Evolutionary conservation across 2,113 vertebrate species (phyloP), one percentile per base, ranked within the genome.

Genomic region (Thamnophis sirtalis): DNA sequence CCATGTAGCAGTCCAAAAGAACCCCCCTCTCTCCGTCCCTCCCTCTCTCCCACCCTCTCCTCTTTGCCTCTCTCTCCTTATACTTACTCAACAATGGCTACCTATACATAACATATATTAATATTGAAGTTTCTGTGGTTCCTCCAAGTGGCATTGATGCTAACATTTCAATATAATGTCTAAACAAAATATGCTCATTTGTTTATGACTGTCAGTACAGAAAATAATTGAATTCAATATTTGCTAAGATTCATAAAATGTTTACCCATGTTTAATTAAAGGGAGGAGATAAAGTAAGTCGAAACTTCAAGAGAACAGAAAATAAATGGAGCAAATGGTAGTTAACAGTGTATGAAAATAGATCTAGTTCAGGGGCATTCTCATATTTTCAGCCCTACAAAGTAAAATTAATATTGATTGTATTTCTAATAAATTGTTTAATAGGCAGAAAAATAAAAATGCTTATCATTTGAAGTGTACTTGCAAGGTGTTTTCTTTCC

Each of bases 321-420:
- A 4, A 51, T 86, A 91, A 56, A 15, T 63, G 28, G 73, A 86
- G 87, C 38, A 91, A 90, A 90, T 26, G 73, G 55, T 90, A 88
- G n/a, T 89, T 60, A 73, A 56, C 56, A 63, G 48, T 84, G 49
- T 54, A 92, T 87, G 88, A 91, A 92, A 94, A 55, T 33, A 93
- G 68, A 87, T 93, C 93, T 88, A 50, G 3, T 91, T 43, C n/a
- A 50, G 38, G 93, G 38, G 84, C 56, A 4, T 48, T 33, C 89
- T 13, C 3, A 2, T 28, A 84, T 43, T 86, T 92, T 43, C 93
- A 91, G 93, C 33, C 19, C 80, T 43, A 11, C 49, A 95, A 93
- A 95, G 94, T 93, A 3, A 96, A 92, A 93, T 93, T 96, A 89
- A 92, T 87, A 95, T 49, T 89, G 91, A 94, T 94, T 94, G 53